Base-by-base conservation (phyloP, 2,888 invertebrate genomes). In the Hydriomena furcata region DNA sequence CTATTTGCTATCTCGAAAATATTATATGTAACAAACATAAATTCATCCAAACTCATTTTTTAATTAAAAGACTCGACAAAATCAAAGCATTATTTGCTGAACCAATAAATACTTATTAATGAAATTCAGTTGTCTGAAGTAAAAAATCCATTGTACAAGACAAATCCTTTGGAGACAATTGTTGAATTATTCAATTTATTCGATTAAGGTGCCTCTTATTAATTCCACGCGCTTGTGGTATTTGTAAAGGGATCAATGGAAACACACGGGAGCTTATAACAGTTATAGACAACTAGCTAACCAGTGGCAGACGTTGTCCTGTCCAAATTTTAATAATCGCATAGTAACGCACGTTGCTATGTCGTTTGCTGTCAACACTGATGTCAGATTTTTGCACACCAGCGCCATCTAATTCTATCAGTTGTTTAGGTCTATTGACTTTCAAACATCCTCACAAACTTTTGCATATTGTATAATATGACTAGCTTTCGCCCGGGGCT, bases 121-220 rank as follows among this genome's bases (percentile, higher is more conserved):
- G 61, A 64, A 31, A 43, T 34, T 42, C 36, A 42, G 32, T 17
- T 27, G 21, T 31, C 44, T 41, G 12, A 40, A 50, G 41, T 40
- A 43, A 50, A 46, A 69, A 66, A 57, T 58, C 61, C 54, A 63
- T 58, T 54, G 53, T 36, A 35, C 40, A 65, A 72, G 70, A 73
- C 69, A 73, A 79, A 77, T 76, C 71, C 65, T 58, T 48, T 11
- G 24, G 63, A 63, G 70, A 70, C 72, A 56, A 55, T 60, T 63
- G 72, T 72, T 80, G 80, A 79, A 81, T 82, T 68, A 82, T 80
- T 81, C 77, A 81, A 75, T 79, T 76, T 65, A 75, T 79, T 82
- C 75, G 78, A 79, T 80, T 77, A 77, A 73, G 72, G 75, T 75
- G 70, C 66, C 64, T 66, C 65, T 71, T 76, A 74, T 79, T 78